phyloP scores from a whole-genome alignment of 2,797 vertebrate species.

The Carcharodon carcharias region DNA sequence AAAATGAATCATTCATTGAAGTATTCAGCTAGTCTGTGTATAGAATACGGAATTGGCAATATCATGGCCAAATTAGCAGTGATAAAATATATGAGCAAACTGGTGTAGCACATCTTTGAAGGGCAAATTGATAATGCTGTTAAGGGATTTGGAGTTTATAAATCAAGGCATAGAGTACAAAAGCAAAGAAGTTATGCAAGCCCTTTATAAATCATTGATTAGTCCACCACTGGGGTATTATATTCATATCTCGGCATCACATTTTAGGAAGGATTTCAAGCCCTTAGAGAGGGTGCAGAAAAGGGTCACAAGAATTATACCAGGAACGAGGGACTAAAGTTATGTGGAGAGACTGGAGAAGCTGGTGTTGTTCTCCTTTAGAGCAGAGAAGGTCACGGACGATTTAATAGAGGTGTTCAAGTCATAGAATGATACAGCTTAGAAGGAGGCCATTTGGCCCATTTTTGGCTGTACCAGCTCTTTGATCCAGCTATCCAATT shows the following conservation, averaged over 20 bases:
- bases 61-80: not conserved
- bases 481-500: not conserved
- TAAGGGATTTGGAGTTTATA: not conserved
- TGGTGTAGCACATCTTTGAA: not conserved
- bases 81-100: not conserved
- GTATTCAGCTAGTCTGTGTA: not conserved
- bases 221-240: not conserved
- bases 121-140: not conserved
- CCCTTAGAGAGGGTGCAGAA: not conserved
- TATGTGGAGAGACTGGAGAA: not conserved
- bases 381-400: not conserved
- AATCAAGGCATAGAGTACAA: not conserved
- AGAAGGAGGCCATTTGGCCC: not conserved
- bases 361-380: not conserved
- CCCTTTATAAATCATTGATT: not conserved
- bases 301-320: not conserved
- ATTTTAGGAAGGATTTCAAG: not conserved
- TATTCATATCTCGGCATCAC: not conserved
- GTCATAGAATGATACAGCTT: not conserved
- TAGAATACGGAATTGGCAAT: not conserved
- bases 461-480: not conserved
- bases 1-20: not conserved
- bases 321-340: not conserved
- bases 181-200: not conserved
- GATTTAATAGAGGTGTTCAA: not conserved